Evolutionary conservation across 1,140 invertebrate species (phyloP).

Genomic region (Elysia chlorotica): DNA sequence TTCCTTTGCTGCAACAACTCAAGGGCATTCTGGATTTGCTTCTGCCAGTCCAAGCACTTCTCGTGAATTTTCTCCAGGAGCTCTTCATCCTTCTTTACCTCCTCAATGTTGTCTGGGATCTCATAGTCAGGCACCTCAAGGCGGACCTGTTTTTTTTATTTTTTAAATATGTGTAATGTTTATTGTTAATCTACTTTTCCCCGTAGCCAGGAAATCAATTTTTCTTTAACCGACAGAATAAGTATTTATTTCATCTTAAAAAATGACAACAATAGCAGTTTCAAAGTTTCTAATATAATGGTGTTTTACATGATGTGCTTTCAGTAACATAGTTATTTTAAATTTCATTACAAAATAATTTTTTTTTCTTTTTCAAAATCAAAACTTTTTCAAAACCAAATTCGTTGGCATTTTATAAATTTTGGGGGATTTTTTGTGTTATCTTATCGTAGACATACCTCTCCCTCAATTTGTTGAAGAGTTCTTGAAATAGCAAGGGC

Average conservation of each 20-base stretch:
- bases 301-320: neutral
- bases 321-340: neutral
- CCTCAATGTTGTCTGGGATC: conserved; percentile 51
- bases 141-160: no score
- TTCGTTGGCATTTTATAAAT: no score
- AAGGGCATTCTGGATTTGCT: conserved; percentile 55
- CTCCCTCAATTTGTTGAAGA: conserved; percentile 63
- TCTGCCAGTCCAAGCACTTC: conserved; percentile 56
- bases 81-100: conserved; percentile 55
- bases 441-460: no score
- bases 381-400: neutral
- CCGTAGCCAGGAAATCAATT: no score
- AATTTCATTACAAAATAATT: no score
- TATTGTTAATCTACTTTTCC: no score
- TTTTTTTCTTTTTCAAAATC: no score
- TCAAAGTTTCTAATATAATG: neutral
- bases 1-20: conserved; percentile 56
- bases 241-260: no score
- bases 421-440: no score
- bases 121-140: conserved; percentile 60
- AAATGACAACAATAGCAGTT: neutral
- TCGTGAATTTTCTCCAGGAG: conserved; percentile 53
- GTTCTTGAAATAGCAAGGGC: conserved; percentile 59
- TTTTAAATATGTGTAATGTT: no score
- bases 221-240: no score